These are phyloP conservation scores for Corvus hawaiiensis DNA, from an alignment of 2,113 vertebrate genomes.

Conservation along the genomic window DNA sequence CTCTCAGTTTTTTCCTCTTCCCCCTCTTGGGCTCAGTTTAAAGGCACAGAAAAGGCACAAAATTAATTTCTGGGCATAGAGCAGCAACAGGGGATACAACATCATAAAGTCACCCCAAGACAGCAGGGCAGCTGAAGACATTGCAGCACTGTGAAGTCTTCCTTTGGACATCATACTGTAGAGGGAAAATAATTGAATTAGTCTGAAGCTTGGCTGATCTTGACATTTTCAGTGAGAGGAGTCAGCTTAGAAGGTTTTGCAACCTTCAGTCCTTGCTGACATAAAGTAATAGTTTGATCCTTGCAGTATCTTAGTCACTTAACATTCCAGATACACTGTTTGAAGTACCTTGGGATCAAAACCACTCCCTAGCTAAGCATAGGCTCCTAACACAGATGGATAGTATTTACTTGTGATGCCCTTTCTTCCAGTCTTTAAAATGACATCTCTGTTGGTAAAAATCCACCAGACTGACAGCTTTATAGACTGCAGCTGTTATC, in stretches of 20 bases:
- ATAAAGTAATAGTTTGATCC: neutral
- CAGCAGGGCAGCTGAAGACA: neutral
- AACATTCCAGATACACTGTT: neutral
- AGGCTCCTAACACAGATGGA: neutral
- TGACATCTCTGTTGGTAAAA: neutral
- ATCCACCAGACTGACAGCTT: neutral
- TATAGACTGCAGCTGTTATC: neutral
- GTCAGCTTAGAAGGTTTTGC: neutral
- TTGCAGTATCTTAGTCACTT: neutral
- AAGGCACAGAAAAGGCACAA: too few species aligned
- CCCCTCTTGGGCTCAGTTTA: too few species aligned
- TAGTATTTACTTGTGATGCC: neutral
- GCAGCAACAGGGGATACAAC: too few species aligned
- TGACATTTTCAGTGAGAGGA: conserved; percentile 11
- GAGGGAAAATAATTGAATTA: conserved; percentile 13
- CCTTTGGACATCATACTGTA: neutral
- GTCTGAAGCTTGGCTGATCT: neutral
- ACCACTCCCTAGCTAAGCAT: neutral
- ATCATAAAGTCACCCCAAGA: too few species aligned
- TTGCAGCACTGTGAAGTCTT: neutral
- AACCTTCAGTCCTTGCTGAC: neutral
- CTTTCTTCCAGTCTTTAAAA: neutral
- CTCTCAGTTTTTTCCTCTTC: too few species aligned
- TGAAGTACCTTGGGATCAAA: neutral
- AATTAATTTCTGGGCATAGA: too few species aligned